Evolutionary conservation across 1,140 invertebrate species (phyloP), one percentile per base, ranked within the genome.

Genomic region (Prorops nasuta): DNA sequence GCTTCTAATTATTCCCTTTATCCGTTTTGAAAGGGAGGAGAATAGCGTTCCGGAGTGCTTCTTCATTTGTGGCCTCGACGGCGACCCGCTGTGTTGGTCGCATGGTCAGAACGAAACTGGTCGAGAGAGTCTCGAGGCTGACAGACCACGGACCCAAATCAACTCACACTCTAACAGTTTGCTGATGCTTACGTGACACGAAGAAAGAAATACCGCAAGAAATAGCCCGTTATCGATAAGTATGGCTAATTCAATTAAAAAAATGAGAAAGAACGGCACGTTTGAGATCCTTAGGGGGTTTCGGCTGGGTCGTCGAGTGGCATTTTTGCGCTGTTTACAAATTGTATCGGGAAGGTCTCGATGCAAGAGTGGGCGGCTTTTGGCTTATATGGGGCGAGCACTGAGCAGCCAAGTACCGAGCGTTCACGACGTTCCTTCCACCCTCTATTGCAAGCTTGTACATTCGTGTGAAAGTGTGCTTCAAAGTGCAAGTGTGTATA

Each of bases 241-340:
- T 31, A 43, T 31, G 15, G 16, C 16, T 4, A 18, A 44, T 44
- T 38, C 18, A 17, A 19, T 48, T 58, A 45, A 44, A 51, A 31
- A 31, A 28, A 32, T 24, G 18, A 39, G 7, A 17, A 32, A 49
- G 49, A 64, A 42, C 48, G 64, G 64, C 64, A 59, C 35, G 60
- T 44, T 69, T n/a, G n/a, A n/a, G n/a, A n/a, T n/a, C n/a, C n/a
- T n/a, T n/a, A n/a, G n/a, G n/a, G n/a, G n/a, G n/a, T n/a, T n/a
- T n/a, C n/a, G n/a, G n/a, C n/a, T n/a, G n/a, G n/a, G n/a, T n/a
- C n/a, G n/a, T n/a, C n/a, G n/a, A n/a, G n/a, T n/a, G n/a, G n/a
- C n/a, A n/a, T n/a, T n/a, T n/a, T n/a, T n/a, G n/a, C n/a, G n/a
- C n/a, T n/a, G n/a, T n/a, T n/a, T n/a, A n/a, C n/a, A n/a, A n/a